Base-by-base conservation (phyloP, 2,113 vertebrate genomes). In the Poecile atricapillus region DNA sequence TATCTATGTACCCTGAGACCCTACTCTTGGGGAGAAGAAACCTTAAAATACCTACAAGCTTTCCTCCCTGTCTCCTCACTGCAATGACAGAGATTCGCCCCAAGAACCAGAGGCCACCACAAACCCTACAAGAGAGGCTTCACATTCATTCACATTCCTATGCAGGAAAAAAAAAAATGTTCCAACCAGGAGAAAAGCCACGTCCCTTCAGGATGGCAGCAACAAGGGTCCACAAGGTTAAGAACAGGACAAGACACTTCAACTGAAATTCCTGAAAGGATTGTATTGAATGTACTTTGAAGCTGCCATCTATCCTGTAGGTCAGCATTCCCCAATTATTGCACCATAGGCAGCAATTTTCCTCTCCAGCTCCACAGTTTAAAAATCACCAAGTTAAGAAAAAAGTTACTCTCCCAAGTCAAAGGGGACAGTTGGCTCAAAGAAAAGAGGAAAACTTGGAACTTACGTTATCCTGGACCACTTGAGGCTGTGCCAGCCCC, bases 271-370 rank as follows among this genome's bases (percentile, higher is more conserved):
- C 77, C 74, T 77, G 63, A 68, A 89, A 84, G 65, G 60, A 69
- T 16, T 0, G 0, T 11, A 39, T 0, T 25, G 43, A 68, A 59
- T 14, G 59, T 6, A 15, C 43, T 35, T 15, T 30, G 69, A 75
- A 79, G 64, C 13, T 59, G 28, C 15, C n/a, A 49, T 43, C 69
- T 15, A 27, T 55, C 58, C 63, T 23, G 49, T 5, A 81, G 59
- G 50, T 78, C 85, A 35, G 58, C 65, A 58, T 74, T 80, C 64
- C 82, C 82, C 73, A 74, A 30, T 23, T 58, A 70, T 4, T 93
- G 85, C 70, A 52, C 37, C 53, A 56, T 31, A 33, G 37, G 52
- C 58, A 60, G 81, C 0, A 0, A 75, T 15, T 21, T 8, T 27
- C 3, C 50, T 49, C 71, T 68, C 47, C 64, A 68, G 7, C 16